phyloP scores from a whole-genome alignment of 1,140 invertebrate species.

The Diorhabda carinulata region DNA sequence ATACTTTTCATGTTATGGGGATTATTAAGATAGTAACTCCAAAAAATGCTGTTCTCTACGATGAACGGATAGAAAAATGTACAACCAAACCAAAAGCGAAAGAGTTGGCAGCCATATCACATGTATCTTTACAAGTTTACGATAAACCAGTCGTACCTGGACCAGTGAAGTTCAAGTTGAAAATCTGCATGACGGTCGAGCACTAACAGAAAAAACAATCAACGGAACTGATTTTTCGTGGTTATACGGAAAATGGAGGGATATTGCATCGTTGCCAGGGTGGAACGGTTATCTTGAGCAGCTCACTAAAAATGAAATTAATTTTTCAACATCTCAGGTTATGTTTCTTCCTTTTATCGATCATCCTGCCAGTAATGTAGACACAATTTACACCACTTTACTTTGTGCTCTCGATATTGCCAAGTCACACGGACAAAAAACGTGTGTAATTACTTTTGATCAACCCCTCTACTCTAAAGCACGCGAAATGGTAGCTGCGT shows the following conservation, averaged over 20 bases:
- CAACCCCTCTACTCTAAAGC: conserved; percentile 18
- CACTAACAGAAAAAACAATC: conserved; percentile 19
- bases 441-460: conserved; percentile 20
- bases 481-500: conserved; percentile 18
- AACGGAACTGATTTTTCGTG: background rate
- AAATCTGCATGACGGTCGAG: conserved; percentile 22
- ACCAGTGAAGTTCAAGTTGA: conserved; percentile 35
- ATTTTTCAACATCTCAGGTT: conserved; percentile 20
- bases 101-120: conserved; percentile 41
- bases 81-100: conserved; percentile 32
- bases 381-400: conserved; percentile 21
- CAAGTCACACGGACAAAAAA: conserved; percentile 18
- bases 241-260: conserved; percentile 5
- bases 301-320: conserved; percentile 11
- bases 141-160: conserved; percentile 40
- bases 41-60: conserved; percentile 37
- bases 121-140: conserved; percentile 39
- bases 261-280: conserved; percentile 17
- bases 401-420: conserved; percentile 16
- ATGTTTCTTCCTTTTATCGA: background rate
- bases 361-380: conserved; percentile 9
- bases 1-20: conserved; percentile 43
- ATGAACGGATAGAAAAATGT: conserved; percentile 40
- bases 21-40: conserved; percentile 41
- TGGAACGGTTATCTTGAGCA: conserved; percentile 20